Percentiles rank a stretch among this genome's conserved stretches.
These are phyloP conservation scores for Tragulus kanchil DNA, from an alignment of 2,113 vertebrate genomes.

Conservation along the genomic window DNA sequence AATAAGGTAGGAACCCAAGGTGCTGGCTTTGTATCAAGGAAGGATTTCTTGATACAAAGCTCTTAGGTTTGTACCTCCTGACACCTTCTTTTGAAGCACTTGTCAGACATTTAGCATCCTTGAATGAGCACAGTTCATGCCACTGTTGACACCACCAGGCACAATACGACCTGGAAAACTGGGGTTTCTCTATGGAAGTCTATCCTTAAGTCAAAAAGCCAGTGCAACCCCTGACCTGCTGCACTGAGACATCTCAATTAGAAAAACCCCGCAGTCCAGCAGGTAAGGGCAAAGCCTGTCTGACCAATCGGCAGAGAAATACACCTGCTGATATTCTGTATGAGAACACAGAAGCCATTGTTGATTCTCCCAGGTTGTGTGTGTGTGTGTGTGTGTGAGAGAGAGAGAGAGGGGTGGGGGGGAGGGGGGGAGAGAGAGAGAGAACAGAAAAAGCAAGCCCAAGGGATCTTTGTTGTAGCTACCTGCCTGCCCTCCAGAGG, in stretches of 20 bases:
- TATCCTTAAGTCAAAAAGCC: background rate
- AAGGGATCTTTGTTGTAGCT: background rate
- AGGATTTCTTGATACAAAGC: background rate
- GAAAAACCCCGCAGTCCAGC: background rate
- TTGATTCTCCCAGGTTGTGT: background rate
- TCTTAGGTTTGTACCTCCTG: background rate
- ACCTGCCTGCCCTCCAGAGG: background rate
- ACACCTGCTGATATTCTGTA: background rate
- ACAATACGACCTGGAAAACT: background rate
- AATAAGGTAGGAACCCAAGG: background rate
- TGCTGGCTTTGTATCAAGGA: background rate
- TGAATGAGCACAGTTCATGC: background rate
- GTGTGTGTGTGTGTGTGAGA: background rate
- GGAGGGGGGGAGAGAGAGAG: background rate
- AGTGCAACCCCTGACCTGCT: background rate
- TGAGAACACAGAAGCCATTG: background rate
- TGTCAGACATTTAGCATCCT: background rate
- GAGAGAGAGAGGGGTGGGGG: no score
- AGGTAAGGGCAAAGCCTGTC: background rate
- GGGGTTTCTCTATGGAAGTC: background rate
- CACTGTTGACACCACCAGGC: background rate
- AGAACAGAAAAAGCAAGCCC: background rate
- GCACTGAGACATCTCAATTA: background rate
- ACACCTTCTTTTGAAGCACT: background rate
- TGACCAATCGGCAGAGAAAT: constrained; percentile 20